phyloP scores from a whole-genome alignment of 2,113 vertebrate genomes.

The Marmota flaviventris region DNA sequence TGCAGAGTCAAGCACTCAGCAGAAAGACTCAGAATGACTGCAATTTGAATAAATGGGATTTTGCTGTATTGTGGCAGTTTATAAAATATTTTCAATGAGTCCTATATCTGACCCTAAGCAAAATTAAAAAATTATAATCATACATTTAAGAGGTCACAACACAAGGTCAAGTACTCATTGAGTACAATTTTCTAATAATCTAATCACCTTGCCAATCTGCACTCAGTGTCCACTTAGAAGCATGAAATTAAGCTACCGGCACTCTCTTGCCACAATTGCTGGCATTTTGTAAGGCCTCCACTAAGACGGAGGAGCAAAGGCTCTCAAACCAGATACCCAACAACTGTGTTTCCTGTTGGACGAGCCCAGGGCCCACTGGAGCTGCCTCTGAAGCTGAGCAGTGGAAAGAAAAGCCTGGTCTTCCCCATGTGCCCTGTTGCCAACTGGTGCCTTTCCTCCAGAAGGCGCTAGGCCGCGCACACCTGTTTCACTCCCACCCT shows the following conservation, averaged over 20 bases:
- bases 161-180: constrained; percentile 66
- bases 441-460: constrained; percentile 49
- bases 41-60: constrained; percentile 41
- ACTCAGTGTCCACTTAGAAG: neutral
- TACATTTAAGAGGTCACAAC: constrained; percentile 56
- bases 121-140: constrained; percentile 10
- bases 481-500: neutral
- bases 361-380: neutral
- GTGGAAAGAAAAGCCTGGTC: fast-evolving
- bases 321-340: neutral
- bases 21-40: constrained; percentile 37
- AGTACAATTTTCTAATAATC: constrained; percentile 42
- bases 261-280: neutral
- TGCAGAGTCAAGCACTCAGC: constrained; percentile 26
- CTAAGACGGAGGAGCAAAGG: neutral
- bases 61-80: constrained; percentile 69
- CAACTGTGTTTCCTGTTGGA: neutral
- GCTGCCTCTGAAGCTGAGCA: neutral
- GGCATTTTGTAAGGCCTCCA: neutral
- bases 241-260: neutral
- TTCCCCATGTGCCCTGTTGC: neutral
- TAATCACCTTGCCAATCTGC: constrained; percentile 31
- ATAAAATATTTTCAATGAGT: constrained; percentile 57
- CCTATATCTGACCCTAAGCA: constrained; percentile 43
- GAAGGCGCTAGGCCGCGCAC: neutral